Evolutionary conservation across 2,888 invertebrate species (phyloP).

Genomic region (Micoletzkya japonica): DNA sequence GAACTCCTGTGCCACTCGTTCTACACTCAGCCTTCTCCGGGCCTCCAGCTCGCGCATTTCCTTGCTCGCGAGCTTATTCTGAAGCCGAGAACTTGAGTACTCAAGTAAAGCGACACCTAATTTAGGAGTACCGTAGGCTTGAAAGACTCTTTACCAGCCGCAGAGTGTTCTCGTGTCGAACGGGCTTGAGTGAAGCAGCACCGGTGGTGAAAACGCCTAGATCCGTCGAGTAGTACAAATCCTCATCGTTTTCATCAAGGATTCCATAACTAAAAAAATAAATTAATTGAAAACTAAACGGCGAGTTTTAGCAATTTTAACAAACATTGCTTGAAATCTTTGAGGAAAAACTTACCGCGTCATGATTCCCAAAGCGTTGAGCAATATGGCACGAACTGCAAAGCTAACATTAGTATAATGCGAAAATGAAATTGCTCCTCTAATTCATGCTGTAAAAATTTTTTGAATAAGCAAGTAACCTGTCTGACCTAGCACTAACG

Average conservation of each 20-base stretch:
- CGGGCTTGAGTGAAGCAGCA: background rate
- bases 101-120: background rate
- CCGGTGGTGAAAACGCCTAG: background rate
- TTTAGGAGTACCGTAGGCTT: background rate
- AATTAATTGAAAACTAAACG: background rate
- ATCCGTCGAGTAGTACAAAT: background rate
- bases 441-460: no score
- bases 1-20: conserved; percentile 3
- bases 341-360: no score
- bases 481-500: no score
- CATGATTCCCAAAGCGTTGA: no score
- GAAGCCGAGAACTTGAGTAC: background rate
- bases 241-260: conserved; percentile 1
- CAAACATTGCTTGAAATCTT: no score
- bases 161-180: conserved; percentile 3
- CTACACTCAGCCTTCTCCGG: background rate
- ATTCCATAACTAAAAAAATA: conserved; percentile 1
- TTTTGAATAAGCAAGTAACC: no score
- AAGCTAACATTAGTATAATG: no score
- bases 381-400: no score
- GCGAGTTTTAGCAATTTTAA: no score
- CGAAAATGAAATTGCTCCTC: no score
- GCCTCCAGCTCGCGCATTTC: no score
- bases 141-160: no score
- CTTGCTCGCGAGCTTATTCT: background rate